Conservation (phyloP, 1,140 invertebrate genomes). For the Orius laevigatus region DNA sequence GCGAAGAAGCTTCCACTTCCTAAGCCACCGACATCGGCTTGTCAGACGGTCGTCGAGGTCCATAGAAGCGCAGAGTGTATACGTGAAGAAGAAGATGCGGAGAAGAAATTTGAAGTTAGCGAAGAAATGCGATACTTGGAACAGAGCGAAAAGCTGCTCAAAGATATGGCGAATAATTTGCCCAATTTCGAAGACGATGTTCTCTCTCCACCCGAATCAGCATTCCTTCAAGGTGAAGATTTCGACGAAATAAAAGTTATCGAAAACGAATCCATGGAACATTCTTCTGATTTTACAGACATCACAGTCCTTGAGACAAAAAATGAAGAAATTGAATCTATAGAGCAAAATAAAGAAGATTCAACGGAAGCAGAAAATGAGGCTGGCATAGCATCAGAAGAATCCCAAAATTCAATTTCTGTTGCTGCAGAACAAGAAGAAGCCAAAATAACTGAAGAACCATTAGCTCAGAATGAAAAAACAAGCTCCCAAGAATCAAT, state of each 20-base stretch:
- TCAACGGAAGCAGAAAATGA: neutral
- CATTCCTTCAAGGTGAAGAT: conserved; percentile 4
- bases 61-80: conserved; percentile 9
- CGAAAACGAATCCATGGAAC: conserved; percentile 1
- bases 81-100: neutral
- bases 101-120: neutral
- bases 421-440: too few relatives aligned
- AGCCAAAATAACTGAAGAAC: too few relatives aligned
- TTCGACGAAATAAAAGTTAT: neutral
- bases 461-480: too few relatives aligned
- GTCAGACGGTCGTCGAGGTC: conserved; percentile 7
- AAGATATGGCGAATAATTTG: conserved; percentile 6
- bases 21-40: neutral
- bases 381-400: neutral
- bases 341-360: neutral
- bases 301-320: neutral
- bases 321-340: neutral
- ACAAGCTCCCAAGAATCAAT: too few relatives aligned
- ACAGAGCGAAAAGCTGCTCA: conserved; percentile 12
- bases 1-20: conserved; percentile 4
- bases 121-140: conserved; percentile 11
- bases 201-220: conserved; percentile 11
- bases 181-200: conserved; percentile 6
- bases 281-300: neutral
- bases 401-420: too few relatives aligned